phyloP scores from a whole-genome alignment of 2,113 vertebrate genomes.

The Typhlomys cinereus region DNA sequence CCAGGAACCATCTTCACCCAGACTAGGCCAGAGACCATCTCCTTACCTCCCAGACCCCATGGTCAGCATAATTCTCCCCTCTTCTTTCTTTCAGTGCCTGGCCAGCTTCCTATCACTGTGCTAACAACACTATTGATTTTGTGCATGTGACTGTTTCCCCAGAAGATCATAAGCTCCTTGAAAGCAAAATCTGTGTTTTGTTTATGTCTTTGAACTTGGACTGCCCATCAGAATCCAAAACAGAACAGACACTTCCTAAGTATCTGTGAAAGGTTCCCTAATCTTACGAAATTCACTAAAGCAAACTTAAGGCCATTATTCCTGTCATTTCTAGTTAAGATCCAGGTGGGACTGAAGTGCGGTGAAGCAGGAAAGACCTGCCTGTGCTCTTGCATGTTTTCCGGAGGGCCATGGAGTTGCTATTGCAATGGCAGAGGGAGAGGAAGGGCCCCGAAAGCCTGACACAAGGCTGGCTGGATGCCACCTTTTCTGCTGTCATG shows the following conservation, averaged over 20 bases:
- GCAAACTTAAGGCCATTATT: neutral
- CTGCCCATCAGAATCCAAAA: neutral
- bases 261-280: neutral
- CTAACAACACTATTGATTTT: neutral
- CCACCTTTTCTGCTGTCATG: neutral
- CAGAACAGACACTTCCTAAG: neutral
- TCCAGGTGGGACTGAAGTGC: rapidly evolving
- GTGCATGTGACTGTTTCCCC: neutral
- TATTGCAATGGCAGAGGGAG: neutral
- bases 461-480: neutral
- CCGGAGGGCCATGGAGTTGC: neutral
- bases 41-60: rapidly evolving
- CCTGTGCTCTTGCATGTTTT: neutral
- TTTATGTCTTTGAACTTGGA: neutral
- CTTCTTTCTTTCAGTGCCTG: rapidly evolving
- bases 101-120: neutral
- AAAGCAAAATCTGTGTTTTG: neutral
- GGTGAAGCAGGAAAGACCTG: neutral
- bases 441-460: neutral
- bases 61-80: no score
- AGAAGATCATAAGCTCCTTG: neutral
- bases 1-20: neutral
- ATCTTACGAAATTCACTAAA: neutral
- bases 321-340: no score
- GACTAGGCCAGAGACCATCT: neutral